Evolutionary conservation across 2,797 vertebrate genomes (phyloP).

Genomic region (Chelmon rostratus): DNA sequence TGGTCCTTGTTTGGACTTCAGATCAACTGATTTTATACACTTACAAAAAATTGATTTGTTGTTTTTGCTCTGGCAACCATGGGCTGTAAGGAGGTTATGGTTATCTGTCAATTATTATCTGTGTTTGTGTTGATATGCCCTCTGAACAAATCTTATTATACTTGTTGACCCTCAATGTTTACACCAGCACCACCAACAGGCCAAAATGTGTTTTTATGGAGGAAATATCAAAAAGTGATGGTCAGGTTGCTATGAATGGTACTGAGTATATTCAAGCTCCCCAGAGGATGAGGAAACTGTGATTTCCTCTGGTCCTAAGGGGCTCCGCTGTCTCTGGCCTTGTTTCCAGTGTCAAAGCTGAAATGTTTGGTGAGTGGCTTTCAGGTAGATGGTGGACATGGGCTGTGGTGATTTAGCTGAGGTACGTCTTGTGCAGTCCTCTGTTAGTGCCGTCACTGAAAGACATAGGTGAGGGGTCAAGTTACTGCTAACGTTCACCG

Average conservation of each 20-base stretch:
- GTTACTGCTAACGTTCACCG: not conserved
- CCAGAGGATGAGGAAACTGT: too few species aligned
- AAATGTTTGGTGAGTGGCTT: too few species aligned
- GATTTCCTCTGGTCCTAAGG: too few species aligned
- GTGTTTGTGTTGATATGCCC: not conserved
- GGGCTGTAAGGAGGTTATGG: not conserved
- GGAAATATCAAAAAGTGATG: not conserved
- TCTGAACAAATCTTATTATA: not conserved
- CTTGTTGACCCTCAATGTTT: not conserved
- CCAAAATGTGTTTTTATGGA: not conserved
- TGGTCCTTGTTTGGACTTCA: not conserved
- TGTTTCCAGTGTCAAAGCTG: not conserved
- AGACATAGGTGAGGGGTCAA: not conserved
- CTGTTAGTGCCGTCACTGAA: too few species aligned
- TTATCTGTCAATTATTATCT: not conserved
- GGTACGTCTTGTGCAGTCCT: not conserved
- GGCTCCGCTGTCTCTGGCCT: not conserved
- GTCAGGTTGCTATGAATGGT: not conserved
- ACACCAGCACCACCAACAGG: not conserved
- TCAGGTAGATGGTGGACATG: too few species aligned
- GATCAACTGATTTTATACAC: not conserved
- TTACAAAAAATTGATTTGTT: not conserved
- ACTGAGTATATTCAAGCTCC: not conserved
- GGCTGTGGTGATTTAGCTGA: not conserved
- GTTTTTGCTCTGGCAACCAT: slow-evolving; percentile 2